Evolutionary conservation across 2,113 vertebrate species (phyloP).

Genomic region (Dasypus novemcinctus): DNA sequence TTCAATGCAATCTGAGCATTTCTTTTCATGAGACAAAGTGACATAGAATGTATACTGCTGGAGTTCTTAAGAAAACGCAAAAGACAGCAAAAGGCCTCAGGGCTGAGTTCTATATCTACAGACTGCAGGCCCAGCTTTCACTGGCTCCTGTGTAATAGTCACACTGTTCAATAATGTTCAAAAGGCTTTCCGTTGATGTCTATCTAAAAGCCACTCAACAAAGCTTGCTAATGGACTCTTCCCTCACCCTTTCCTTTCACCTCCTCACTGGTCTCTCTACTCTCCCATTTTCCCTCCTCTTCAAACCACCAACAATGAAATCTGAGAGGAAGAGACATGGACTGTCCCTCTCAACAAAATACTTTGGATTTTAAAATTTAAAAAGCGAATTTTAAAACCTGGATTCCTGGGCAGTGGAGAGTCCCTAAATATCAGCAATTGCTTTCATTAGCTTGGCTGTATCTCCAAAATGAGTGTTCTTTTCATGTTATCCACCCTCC

Average conservation of each 20-base stretch:
- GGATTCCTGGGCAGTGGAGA: not conserved
- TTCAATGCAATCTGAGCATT: accelerated
- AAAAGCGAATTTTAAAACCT: not conserved
- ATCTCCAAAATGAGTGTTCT: not conserved
- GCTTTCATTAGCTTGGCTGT: not conserved
- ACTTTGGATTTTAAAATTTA: not conserved
- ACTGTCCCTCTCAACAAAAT: not conserved
- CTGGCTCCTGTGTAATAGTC: not conserved
- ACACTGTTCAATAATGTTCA: accelerated
- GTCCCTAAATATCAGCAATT: not conserved
- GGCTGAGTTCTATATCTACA: not conserved
- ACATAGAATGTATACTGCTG: no score
- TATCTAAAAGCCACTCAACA: not conserved
- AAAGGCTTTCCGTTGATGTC: not conserved
- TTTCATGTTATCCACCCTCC: not conserved
- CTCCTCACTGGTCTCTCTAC: not conserved
- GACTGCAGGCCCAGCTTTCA: not conserved
- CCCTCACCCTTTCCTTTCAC: not conserved
- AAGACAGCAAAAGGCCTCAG: not conserved
- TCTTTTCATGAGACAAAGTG: not conserved
- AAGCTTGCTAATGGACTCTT: not conserved
- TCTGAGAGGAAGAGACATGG: not conserved
- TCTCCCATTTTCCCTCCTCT: not conserved
- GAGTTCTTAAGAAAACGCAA: not conserved
- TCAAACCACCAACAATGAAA: not conserved